Evolutionary conservation across 2,113 vertebrate genomes (phyloP), one percentile per base, ranked within the genome.

Genomic region (Tetrax tetrax): DNA sequence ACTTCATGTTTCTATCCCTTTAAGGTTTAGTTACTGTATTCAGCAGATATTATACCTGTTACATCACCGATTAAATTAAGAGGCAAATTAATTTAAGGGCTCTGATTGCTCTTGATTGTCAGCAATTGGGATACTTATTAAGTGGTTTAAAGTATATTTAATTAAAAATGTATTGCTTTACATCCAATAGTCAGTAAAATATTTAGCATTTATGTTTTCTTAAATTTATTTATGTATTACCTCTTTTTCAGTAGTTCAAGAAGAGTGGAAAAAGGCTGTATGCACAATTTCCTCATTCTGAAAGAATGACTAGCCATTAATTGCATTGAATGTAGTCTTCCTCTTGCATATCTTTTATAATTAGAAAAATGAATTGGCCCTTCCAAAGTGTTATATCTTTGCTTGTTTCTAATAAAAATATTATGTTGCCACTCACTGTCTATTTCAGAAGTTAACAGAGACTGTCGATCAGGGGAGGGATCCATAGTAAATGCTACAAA

Each of bases 1-100:
- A 66, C 48, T 71, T 68, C 28, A 12, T 48, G 79, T 56, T 87
- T 76, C 75, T 83, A 11, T 14, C 9, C 9, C 64, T 89, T 80
- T 45, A 86, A 63, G 24, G 57, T 87, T 87, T 47, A 93, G 28
- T 82, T 87, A 70, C 38, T 3, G 0, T 68, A 68, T 45, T 79
- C 88, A 96, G 78, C 85, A 95, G 66, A 48, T 92, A 90, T 48
- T 88, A 90, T 51, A 83, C 53, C 53, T 72, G 94, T 92, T 69
- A 88, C 24, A 76, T 70, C 63, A 93, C 57, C 77, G 25, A 95
- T 66, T 81, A 88, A 69, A 93, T 93, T 92, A 93, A 93, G 56
- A 93, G 64, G 56, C 15, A 87, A 87, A 92, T 86, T 95, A 80
- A 86, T 80, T 90, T 45, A 82, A 92, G 63, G 6, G 21, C 72